Evolutionary conservation across 2,888 invertebrate genomes (phyloP).

Genomic region (Tetrapedia diversipes): DNA sequence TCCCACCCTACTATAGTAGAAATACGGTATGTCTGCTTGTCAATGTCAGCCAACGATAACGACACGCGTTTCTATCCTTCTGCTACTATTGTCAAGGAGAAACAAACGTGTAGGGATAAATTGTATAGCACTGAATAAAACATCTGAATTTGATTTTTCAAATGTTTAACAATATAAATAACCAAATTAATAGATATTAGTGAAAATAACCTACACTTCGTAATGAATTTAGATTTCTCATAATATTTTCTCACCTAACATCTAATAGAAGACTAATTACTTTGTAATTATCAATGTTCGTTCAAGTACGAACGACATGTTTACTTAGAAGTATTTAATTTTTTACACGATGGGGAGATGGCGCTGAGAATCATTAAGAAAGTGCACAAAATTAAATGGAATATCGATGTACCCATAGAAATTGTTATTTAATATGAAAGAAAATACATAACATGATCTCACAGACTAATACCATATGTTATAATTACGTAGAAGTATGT

Average conservation of each 20-base stretch:
- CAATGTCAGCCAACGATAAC: conserved; percentile 47
- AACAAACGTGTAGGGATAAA: conserved; percentile 9
- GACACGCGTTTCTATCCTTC: conserved; percentile 48
- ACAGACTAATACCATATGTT: conserved; percentile 2
- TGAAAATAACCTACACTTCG: not conserved
- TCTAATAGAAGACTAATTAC: not conserved
- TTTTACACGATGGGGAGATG: not conserved
- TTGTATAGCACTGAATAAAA: conserved; percentile 14
- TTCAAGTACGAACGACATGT: not conserved
- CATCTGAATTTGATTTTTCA: not conserved
- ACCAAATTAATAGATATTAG: not conserved
- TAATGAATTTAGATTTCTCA: not conserved
- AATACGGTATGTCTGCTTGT: conserved; percentile 19
- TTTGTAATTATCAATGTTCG: too few species aligned
- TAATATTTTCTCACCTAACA: too few species aligned
- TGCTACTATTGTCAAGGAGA: conserved; percentile 9
- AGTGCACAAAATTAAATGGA: not conserved
- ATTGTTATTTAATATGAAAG: conserved; percentile 7
- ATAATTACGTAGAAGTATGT: not conserved
- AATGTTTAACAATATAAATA: not conserved
- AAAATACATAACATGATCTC: conserved; percentile 4
- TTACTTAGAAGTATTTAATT: not conserved
- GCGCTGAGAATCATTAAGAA: not conserved
- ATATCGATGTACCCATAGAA: not conserved
- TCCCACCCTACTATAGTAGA: conserved; percentile 13